Percentiles rank a stretch among this genome's conserved stretches.
These are phyloP conservation scores for Drosophila meridionalis DNA, from an alignment of 2,888 invertebrate genomes.

Conservation along the genomic window DNA sequence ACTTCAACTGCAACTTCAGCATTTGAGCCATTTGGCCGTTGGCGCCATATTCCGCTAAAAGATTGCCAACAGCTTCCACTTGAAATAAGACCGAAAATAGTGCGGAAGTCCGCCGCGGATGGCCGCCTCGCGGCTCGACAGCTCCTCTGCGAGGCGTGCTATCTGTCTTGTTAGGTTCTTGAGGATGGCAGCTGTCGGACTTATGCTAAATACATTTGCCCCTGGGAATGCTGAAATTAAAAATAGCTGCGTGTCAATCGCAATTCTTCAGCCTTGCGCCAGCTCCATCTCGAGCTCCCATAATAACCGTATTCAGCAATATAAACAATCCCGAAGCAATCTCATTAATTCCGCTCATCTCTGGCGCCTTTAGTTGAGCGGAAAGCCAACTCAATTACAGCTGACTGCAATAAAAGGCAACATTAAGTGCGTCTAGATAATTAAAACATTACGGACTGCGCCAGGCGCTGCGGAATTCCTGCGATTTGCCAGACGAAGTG, in stretches of 20 bases:
- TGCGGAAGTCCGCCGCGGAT: constrained; percentile 25
- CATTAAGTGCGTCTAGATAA: constrained; percentile 48
- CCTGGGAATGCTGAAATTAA: background rate
- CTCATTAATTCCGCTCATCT: constrained; percentile 5
- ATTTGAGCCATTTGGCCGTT: constrained; percentile 8
- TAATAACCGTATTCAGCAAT: constrained; percentile 1
- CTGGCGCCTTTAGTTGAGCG: constrained; percentile 19
- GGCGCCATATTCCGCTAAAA: constrained; percentile 20
- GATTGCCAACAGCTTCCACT: constrained; percentile 19
- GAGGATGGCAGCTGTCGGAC: constrained; percentile 10
- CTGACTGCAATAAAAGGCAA: constrained; percentile 38
- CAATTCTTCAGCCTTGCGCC: background rate
- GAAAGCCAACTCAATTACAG: constrained; percentile 34
- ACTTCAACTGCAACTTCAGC: constrained; percentile 10
- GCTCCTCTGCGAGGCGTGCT: background rate
- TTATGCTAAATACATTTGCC: background rate
- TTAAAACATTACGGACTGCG: constrained; percentile 40
- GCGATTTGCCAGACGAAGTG: constrained; percentile 23
- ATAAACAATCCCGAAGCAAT: constrained; percentile 11
- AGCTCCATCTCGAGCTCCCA: too few relatives aligned
- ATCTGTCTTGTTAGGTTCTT: background rate
- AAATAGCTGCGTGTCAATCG: constrained; percentile 4
- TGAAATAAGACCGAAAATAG: constrained; percentile 8
- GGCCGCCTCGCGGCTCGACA: background rate
- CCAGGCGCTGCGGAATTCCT: constrained; percentile 20